Conservation (phyloP, 2,113 vertebrate species). For the Fulica atra region DNA sequence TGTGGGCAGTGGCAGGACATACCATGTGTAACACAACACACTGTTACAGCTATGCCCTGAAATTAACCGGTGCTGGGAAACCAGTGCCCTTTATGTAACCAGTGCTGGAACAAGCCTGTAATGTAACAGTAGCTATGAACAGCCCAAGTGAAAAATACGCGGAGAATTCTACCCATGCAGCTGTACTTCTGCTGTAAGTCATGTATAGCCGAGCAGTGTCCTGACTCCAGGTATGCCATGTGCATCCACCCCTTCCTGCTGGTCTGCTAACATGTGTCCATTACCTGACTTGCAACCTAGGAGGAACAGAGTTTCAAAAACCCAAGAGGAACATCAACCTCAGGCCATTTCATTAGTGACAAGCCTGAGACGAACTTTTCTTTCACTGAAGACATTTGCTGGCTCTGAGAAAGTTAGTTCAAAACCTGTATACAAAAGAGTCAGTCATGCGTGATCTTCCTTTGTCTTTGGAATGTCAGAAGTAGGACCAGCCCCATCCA, state of each 20-base stretch:
- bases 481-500: not conserved
- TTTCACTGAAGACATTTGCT: not conserved
- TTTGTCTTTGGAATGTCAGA: not conserved
- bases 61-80: not conserved
- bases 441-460: not conserved
- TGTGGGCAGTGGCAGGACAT: not conserved
- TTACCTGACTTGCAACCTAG: rapidly evolving
- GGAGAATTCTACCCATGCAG: not conserved
- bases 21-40: not conserved
- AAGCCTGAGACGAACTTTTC: not conserved
- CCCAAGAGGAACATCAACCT: not conserved
- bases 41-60: not conserved
- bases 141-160: not conserved
- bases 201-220: too few species aligned
- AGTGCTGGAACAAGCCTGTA: not conserved
- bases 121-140: rapidly evolving
- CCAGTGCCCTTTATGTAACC: too few species aligned
- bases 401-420: not conserved
- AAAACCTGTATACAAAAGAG: not conserved
- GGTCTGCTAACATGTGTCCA: not conserved
- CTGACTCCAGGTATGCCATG: rapidly evolving
- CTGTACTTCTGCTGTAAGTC: not conserved
- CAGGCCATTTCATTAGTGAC: not conserved
- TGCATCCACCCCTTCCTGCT: rapidly evolving
- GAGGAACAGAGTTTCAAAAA: not conserved